These are phyloP conservation scores for Exephanes ischioxanthus DNA, from an alignment of 2,888 invertebrate genomes.

Conservation along the genomic window DNA sequence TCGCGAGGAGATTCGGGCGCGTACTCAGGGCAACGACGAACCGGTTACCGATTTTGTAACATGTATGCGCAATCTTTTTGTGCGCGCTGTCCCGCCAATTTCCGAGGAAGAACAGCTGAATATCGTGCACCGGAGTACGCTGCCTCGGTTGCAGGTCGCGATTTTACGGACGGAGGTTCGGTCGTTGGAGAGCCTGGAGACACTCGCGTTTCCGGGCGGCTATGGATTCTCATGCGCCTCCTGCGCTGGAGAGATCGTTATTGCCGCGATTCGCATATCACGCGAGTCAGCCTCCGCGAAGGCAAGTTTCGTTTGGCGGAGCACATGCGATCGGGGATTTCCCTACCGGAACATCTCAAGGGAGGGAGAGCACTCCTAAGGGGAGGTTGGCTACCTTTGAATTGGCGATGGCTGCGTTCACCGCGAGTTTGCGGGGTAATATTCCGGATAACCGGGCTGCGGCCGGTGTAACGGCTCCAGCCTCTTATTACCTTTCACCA, in stretches of 20 bases:
- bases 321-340: not conserved
- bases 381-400: no score
- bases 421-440: no score
- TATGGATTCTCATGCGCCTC: not conserved
- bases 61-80: not conserved
- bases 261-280: not conserved
- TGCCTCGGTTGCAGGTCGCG: conserved; percentile 24
- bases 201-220: not conserved
- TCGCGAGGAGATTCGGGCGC: conserved; percentile 9
- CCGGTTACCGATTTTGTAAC: conserved; percentile 12
- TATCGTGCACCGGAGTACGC: conserved; percentile 1
- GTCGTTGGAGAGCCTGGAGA: not conserved
- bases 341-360: not conserved
- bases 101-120: not conserved
- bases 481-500: no score
- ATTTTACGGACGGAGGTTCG: not conserved
- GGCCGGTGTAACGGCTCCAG: no score
- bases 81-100: not conserved
- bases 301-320: not conserved
- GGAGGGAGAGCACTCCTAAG: not conserved
- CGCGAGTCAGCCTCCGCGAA: not conserved
- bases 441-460: no score
- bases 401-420: not conserved
- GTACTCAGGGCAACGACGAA: conserved; percentile 34
- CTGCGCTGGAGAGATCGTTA: not conserved